phyloP scores from a whole-genome alignment of 64 coral and sea anemone species.

The Orbicella faveolata region DNA sequence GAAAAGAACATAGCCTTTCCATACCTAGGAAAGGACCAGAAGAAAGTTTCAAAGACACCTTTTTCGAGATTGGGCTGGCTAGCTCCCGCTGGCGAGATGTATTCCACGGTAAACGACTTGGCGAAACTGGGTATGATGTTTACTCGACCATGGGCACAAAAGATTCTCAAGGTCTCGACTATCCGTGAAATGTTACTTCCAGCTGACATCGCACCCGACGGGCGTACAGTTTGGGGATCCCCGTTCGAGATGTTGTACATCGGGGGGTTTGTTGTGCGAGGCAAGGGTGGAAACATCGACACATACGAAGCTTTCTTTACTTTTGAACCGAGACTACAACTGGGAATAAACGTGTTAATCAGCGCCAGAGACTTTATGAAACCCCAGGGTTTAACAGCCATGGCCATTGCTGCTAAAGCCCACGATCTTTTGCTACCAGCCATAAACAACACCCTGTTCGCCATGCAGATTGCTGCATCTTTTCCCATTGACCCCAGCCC shows the following conservation, averaged over 20 bases:
- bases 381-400: conserved; percentile 14
- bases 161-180: conserved; percentile 46
- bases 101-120: conserved; percentile 47
- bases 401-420: conserved; percentile 32
- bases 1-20: conserved; percentile 34
- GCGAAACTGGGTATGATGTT: conserved; percentile 49
- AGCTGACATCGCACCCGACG: conserved; percentile 26
- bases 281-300: conserved; percentile 36
- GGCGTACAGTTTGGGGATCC: conserved; percentile 41
- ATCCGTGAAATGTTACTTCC: conserved; percentile 41
- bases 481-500: conserved; percentile 36
- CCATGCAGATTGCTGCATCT: not conserved
- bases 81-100: conserved; percentile 48
- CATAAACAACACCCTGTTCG: conserved; percentile 45
- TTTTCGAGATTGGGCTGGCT: conserved; percentile 42
- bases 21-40: no score
- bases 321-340: conserved; percentile 38
- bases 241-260: conserved; percentile 62
- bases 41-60: conserved; percentile 20
- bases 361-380: conserved; percentile 23
- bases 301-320: conserved; percentile 6
- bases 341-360: conserved; percentile 54
- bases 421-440: conserved; percentile 28
- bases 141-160: conserved; percentile 49
- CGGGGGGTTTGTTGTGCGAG: conserved; percentile 23